Evolutionary conservation across 2,113 vertebrate genomes (phyloP).

Genomic region (Pterocles burchelli): DNA sequence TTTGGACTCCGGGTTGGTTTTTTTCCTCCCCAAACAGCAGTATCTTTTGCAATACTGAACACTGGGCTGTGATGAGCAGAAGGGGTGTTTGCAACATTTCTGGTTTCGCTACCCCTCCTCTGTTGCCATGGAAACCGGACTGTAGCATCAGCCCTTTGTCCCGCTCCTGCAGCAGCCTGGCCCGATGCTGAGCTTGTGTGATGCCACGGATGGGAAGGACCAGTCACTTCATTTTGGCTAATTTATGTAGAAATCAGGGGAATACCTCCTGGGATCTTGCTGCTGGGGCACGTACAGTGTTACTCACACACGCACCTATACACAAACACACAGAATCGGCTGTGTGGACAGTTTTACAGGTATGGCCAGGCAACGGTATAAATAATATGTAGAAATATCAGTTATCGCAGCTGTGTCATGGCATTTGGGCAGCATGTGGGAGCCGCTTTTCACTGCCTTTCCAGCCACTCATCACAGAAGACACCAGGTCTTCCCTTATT

Average conservation of each 20-base stretch:
- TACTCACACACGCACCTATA: background rate
- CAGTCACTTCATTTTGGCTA: background rate
- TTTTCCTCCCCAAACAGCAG: background rate
- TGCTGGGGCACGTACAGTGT: fast-evolving
- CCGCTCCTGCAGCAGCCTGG: slow-evolving; percentile 74
- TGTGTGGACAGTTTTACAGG: background rate
- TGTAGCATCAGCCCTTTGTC: slow-evolving; percentile 90
- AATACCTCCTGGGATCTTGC: background rate
- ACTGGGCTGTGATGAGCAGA: slow-evolving; percentile 61
- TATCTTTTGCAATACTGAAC: slow-evolving; percentile 30
- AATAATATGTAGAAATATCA: background rate
- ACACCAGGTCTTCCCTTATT: background rate
- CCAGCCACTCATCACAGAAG: background rate
- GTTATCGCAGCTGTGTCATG: background rate
- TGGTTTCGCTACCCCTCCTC: slow-evolving; percentile 80
- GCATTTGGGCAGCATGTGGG: background rate
- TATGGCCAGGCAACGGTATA: background rate
- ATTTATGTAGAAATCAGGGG: background rate
- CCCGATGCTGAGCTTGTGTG: slow-evolving; percentile 59
- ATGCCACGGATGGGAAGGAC: slow-evolving; percentile 25
- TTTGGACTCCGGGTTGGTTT: background rate
- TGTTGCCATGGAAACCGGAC: slow-evolving; percentile 95
- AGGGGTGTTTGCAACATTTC: slow-evolving; percentile 75
- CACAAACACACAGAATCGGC: fast-evolving
- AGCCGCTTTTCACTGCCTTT: background rate